Evolutionary conservation across 37 sponge, comb jelly and placozoan genomes (phyloP).

Genomic region (Corticium candelabrum): DNA sequence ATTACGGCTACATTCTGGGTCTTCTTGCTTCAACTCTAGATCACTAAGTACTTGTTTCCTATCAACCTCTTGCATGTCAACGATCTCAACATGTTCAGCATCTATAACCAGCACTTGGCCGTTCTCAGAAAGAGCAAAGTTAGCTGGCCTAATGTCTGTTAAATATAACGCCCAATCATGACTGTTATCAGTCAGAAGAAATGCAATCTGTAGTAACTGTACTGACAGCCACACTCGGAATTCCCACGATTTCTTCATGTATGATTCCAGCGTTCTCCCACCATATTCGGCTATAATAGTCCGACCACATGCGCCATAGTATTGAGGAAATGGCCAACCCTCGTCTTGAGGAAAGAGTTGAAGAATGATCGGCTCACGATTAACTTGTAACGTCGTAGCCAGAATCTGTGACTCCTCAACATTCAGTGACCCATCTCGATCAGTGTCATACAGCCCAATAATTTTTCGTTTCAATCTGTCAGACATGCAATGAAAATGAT

Average conservation of each 20-base stretch:
- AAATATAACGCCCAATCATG: neutral
- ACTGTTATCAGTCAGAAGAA: neutral
- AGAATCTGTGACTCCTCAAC: neutral
- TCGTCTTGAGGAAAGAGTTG: neutral
- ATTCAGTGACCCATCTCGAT: neutral
- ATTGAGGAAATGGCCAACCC: constrained; percentile 10
- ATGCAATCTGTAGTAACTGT: neutral
- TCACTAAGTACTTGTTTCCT: no score
- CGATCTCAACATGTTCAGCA: neutral
- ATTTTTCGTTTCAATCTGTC: neutral
- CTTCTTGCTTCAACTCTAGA: no score
- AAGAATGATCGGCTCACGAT: neutral
- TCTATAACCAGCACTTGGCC: neutral
- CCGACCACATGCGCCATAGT: constrained; percentile 7
- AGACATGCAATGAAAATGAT: neutral
- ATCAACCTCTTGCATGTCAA: no score
- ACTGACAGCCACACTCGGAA: neutral
- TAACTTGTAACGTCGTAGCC: neutral
- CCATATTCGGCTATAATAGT: neutral
- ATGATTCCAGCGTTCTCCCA: neutral
- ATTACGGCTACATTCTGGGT: no score
- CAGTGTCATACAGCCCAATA: neutral
- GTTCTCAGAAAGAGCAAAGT: neutral
- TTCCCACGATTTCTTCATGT: constrained; percentile 2
- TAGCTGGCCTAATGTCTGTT: neutral